Evolutionary conservation across 2,888 invertebrate species (phyloP).

Genomic region (Dryobota labecula): DNA sequence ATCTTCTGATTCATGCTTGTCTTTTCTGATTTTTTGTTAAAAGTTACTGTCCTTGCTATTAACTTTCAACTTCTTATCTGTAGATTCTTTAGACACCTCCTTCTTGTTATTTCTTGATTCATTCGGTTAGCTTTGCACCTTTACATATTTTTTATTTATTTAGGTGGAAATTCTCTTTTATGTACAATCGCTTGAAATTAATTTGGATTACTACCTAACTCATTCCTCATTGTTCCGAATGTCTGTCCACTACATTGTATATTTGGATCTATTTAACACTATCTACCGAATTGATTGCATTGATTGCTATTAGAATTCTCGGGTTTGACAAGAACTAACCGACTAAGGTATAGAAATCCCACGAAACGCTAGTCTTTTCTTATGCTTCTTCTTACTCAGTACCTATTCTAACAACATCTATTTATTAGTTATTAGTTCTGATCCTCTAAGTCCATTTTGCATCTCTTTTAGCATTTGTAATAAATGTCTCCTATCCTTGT

Average conservation of each 20-base stretch:
- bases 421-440: background rate
- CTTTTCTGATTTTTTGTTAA: background rate
- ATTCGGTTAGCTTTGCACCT: background rate
- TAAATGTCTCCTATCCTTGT: background rate
- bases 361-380: background rate
- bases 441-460: background rate
- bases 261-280: background rate
- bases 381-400: background rate
- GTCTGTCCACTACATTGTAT: background rate
- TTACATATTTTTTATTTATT: background rate
- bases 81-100: background rate
- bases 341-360: background rate
- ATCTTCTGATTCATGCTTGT: background rate
- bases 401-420: background rate
- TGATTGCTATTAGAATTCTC: slow-evolving; percentile 9
- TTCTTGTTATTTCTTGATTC: background rate
- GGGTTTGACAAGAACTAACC: background rate
- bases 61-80: background rate
- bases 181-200: background rate
- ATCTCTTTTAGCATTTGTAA: background rate
- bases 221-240: background rate
- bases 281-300: background rate
- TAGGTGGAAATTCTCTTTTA: background rate
- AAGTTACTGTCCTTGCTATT: background rate
- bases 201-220: background rate